These are phyloP conservation scores for Istiophorus platypterus DNA, from an alignment of 2,113 vertebrate species.

Conservation along the genomic window DNA sequence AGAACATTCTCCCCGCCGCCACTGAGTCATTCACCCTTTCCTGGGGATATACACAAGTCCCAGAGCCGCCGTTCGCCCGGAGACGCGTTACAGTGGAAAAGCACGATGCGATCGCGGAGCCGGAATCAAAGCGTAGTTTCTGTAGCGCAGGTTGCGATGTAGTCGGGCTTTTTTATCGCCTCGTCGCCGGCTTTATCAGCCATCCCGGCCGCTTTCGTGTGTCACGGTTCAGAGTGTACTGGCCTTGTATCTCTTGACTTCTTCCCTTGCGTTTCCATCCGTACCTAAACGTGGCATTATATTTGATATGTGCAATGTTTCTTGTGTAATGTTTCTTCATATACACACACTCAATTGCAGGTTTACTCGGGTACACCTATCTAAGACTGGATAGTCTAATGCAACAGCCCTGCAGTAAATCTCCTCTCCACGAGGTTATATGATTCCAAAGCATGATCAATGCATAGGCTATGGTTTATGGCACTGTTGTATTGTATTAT, in stretches of 20 bases:
- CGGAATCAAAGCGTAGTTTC: not conserved
- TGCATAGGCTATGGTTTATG: not conserved
- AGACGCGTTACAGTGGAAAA: slow-evolving; percentile 36
- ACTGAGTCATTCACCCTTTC: slow-evolving; percentile 76
- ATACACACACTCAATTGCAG: not conserved
- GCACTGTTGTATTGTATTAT: not conserved
- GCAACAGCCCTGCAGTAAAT: not conserved
- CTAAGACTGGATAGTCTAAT: not conserved
- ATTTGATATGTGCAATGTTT: not conserved
- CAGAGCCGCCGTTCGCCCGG: slow-evolving; percentile 50
- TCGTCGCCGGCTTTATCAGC: not conserved
- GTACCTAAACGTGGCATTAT: not conserved
- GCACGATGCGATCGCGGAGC: not conserved
- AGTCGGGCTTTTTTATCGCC: not conserved
- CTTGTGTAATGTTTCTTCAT: too few relatives aligned
- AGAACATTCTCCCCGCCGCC: slow-evolving; percentile 75
- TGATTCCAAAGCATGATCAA: not conserved
- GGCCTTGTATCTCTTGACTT: not conserved
- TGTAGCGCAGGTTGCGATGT: not conserved
- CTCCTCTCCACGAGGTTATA: not conserved
- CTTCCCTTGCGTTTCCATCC: not conserved
- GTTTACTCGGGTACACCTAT: not conserved
- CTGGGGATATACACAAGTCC: slow-evolving; percentile 60
- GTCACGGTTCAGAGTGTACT: not conserved
- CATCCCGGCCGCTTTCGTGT: not conserved